Base-by-base conservation (phyloP, 1,140 invertebrate genomes). In the Penaeus japonicus region DNA sequence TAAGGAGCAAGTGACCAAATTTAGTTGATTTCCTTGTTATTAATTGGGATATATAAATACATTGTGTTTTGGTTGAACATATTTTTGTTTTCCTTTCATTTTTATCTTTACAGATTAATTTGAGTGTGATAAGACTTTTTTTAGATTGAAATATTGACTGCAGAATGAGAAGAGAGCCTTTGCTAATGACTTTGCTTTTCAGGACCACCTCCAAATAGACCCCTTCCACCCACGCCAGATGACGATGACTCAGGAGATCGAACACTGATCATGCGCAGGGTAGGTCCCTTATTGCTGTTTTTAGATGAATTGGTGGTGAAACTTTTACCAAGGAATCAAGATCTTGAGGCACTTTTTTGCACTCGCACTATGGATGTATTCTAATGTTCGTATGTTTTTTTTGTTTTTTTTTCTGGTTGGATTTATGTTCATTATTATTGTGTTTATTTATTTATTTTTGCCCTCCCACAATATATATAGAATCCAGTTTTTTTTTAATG, bases 181-280 rank as follows among this genome's bases (percentile, higher is more conserved):
- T 79, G 39, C n/a, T 20, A 79, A 35, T 17, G 1, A 79, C 4
- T 24, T 30, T 81, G 65, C 24, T 22, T 89, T 54, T 24, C 77
- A 90, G 90, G 90, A 84, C 95, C 96, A 89, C 96, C 96, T 90
- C 97, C 97, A 73, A 98, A 97, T 92, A 94, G 97, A 89, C 97
- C 97, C 84, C 94, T 98, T 91, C 98, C 98, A 70, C 98, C 98
- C 20, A 98, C 97, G 32, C 98, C 98, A 27, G 97, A 97, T 92
- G 96, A 97, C 92, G 96, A 97, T 93, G 94, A 94, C 81, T 89
- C 87, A 32, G 95, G 96, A 87, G 97, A 98, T 92, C 94, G 96
- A 91, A 98, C 97, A 85, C 94, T 98, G 92, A 97, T 98, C 91
- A 96, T 97, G 94, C 95, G 94, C 95, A 94, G 97, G 95, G 97